Percentiles rank a stretch among this genome's conserved stretches.
Evolutionary conservation across 2,113 vertebrate genomes (phyloP).

Genomic region (Theropithecus gelada): DNA sequence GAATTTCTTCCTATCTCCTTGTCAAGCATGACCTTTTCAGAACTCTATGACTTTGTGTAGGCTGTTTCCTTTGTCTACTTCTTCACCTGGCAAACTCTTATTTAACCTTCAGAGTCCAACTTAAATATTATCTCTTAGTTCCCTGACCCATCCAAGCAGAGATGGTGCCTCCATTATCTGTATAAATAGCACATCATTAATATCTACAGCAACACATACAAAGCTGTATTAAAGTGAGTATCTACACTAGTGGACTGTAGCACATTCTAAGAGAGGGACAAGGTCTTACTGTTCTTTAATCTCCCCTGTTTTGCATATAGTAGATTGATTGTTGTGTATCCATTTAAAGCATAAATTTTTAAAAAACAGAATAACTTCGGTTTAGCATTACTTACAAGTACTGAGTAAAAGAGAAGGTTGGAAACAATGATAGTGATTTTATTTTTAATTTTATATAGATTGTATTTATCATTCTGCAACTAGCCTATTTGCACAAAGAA

Average conservation of each 20-base stretch:
- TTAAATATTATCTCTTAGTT: not conserved
- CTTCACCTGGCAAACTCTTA: not conserved
- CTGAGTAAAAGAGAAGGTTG: not conserved
- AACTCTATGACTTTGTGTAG: not conserved
- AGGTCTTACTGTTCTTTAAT: not conserved
- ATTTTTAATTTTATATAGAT: conserved; percentile 45
- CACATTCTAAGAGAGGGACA: not conserved
- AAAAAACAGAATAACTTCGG: not conserved
- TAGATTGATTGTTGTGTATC: not conserved
- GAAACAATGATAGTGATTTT: not conserved
- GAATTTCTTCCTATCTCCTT: not conserved
- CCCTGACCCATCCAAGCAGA: not conserved
- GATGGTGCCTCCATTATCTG: fast-evolving
- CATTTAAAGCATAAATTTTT: not conserved
- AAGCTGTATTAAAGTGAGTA: not conserved
- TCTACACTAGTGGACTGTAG: not conserved
- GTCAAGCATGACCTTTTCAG: not conserved
- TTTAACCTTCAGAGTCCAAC: not conserved
- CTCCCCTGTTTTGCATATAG: not conserved
- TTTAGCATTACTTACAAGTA: not conserved
- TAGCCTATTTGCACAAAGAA: conserved; percentile 35
- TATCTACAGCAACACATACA: not conserved
- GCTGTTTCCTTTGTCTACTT: not conserved
- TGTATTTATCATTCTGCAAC: conserved; percentile 32
- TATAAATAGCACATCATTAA: not conserved